Evolutionary conservation across 2,797 vertebrate genomes (phyloP), one percentile per base, ranked within the genome.

Genomic region (Emys orbicularis): DNA sequence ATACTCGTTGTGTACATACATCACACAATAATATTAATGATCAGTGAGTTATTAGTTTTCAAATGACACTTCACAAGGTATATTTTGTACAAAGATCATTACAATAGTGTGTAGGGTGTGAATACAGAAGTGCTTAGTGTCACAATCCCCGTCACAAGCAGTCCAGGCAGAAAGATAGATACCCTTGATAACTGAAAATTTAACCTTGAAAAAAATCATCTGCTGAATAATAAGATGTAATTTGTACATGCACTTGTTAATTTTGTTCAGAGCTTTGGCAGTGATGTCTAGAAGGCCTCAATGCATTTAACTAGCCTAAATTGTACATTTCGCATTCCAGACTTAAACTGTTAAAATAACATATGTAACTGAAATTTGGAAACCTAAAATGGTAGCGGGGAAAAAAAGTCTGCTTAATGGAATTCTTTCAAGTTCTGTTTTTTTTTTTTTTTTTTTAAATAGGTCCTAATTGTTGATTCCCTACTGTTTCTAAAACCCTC

Each of bases 151-250:
- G 21, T 91, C 82, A 77, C 31, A 91, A 93, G 88, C 77, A 95
- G 37, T 74, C 41, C 72, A 86, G 81, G 54, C 79, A 94, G 76
- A 90, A 90, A 96, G 93, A 96, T 87, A 25, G 86, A 92, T 95
- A 95, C 93, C 79, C 87, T 94, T 96, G 93, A 94, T 96, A 95
- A 95, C 18, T 59, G 88, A 93, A 96, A 93, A 95, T 92, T 93
- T 85, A 95, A 94, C 90, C 79, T 97, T 95, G 90, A 34, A 94
- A 96, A 97, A 92, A 81, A 57, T 96, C 53, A 83, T 94, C 81
- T 89, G 79, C 85, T 97, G 93, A 97, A 96, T 96, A 93, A 92
- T 90, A 96, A 95, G 50, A 80, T 79, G 44, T 41, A 94, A 94
- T 95, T 97, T 97, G 65, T 88, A 83, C 87, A 93, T 91, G 56